These are phyloP conservation scores for Drosophila willistoni DNA, from an alignment of 1,140 invertebrate species.

Conservation along the genomic window DNA sequence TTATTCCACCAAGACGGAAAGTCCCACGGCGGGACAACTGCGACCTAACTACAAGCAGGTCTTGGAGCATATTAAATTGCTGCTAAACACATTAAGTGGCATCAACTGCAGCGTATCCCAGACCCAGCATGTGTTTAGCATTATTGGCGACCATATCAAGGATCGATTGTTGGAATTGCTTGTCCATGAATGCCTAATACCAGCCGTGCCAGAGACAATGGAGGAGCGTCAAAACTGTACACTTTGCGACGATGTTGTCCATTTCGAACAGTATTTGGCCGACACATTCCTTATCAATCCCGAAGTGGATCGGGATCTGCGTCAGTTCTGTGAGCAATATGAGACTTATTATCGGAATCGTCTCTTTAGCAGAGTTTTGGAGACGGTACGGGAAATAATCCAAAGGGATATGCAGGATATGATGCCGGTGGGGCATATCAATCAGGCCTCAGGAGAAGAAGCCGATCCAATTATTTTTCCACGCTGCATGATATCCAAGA, in stretches of 20 bases:
- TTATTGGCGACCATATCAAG: conserved; percentile 86
- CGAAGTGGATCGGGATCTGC: conserved; percentile 84
- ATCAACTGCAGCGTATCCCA: conserved; percentile 85
- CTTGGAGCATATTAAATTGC: conserved; percentile 85
- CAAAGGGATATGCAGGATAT: conserved; percentile 92
- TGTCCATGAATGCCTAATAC: conserved; percentile 89
- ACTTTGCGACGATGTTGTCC: conserved; percentile 86
- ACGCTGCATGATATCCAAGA: conserved; percentile 87
- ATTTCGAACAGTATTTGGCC: conserved; percentile 87
- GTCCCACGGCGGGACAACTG: conserved; percentile 29
- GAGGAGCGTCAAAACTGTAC: conserved; percentile 87
- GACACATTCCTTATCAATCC: conserved; percentile 82
- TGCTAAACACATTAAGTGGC: conserved; percentile 86
- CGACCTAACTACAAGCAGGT: conserved; percentile 85
- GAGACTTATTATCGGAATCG: conserved; percentile 91
- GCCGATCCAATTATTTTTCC: conserved; percentile 83
- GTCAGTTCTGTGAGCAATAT: conserved; percentile 90
- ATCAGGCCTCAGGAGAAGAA: conserved; percentile 65
- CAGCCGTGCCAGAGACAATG: conserved; percentile 90
- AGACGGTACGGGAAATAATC: conserved; percentile 89
- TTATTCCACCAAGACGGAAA: conserved; percentile 64
- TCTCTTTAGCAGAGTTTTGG: conserved; percentile 89
- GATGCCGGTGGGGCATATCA: conserved; percentile 85
- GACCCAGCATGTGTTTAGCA: conserved; percentile 85
- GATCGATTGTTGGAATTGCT: conserved; percentile 87